These are phyloP conservation scores for Hemibagrus wyckioides DNA, from an alignment of 2,113 vertebrate species.

Conservation along the genomic window DNA sequence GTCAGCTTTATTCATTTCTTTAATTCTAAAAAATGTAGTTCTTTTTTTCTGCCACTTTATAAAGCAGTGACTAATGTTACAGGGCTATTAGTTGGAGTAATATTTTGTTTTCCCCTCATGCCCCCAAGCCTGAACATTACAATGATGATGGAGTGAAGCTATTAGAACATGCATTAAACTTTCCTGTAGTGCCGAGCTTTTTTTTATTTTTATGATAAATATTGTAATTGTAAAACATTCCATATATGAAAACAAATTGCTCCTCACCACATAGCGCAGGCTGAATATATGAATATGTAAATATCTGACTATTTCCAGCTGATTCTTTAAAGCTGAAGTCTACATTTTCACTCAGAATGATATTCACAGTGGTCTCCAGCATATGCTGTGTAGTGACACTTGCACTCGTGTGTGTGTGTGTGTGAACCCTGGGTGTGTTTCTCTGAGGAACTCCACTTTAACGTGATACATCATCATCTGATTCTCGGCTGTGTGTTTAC, in stretches of 20 bases:
- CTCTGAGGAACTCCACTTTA: background rate
- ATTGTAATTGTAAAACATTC: background rate
- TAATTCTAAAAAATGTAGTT: background rate
- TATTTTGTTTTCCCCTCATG: background rate
- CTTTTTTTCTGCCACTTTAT: background rate
- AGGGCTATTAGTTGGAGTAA: background rate
- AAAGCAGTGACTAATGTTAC: background rate
- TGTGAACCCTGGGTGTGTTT: background rate
- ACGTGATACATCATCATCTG: background rate
- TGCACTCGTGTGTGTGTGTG: background rate
- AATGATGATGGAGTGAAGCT: background rate
- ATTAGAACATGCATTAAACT: background rate
- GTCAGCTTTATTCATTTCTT: background rate
- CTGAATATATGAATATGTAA: constrained; percentile 19
- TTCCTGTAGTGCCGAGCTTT: background rate
- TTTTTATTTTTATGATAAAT: background rate
- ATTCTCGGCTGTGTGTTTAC: constrained; percentile 17
- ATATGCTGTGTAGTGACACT: constrained; percentile 2
- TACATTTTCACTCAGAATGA: no score
- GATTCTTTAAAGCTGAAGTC: background rate
- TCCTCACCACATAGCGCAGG: background rate
- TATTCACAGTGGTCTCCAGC: background rate
- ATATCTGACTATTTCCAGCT: background rate
- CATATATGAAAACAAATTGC: background rate
- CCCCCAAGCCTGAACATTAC: background rate